A percentile compares a stretch with the other conserved stretches of the same genome.
phyloP scores from a whole-genome alignment of 2,888 invertebrate species.

The Hyles lineata region DNA sequence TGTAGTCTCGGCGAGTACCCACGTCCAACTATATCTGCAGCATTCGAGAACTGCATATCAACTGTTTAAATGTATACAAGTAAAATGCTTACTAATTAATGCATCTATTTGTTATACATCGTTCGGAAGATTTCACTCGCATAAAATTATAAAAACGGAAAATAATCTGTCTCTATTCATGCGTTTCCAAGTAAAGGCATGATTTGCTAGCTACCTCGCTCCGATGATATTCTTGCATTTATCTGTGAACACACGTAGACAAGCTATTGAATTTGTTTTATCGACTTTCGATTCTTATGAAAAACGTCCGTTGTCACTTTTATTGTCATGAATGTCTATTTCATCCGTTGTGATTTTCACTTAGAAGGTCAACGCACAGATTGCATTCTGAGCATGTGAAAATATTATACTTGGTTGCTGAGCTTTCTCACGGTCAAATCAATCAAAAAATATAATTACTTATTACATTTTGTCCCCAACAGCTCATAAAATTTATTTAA shows the following conservation, averaged over 20 bases:
- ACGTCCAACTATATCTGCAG: background rate
- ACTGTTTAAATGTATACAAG: constrained; percentile 36
- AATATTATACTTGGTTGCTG: constrained; percentile 4
- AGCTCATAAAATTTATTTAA: no score
- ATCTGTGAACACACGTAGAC: constrained; percentile 59
- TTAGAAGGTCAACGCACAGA: constrained; percentile 52
- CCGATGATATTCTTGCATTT: constrained; percentile 58
- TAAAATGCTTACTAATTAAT: constrained; percentile 33
- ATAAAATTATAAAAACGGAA: constrained; percentile 61
- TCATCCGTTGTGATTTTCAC: constrained; percentile 58
- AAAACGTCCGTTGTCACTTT: constrained; percentile 62
- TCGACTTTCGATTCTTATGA: constrained; percentile 69
- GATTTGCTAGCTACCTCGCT: constrained; percentile 59
- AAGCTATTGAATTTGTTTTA: constrained; percentile 66
- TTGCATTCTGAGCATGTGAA: constrained; percentile 36
- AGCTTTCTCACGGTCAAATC: constrained; percentile 3
- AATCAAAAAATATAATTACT: background rate
- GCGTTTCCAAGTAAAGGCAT: constrained; percentile 68
- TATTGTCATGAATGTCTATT: constrained; percentile 54
- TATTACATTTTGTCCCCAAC: background rate
- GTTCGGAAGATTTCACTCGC: constrained; percentile 57
- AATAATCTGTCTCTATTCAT: constrained; percentile 70
- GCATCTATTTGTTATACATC: constrained; percentile 36
- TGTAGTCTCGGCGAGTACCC: constrained; percentile 35
- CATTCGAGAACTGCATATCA: constrained; percentile 30